These are phyloP conservation scores for Botrylloides violaceus DNA, from an alignment of 23 tunicate species.

Conservation along the genomic window DNA sequence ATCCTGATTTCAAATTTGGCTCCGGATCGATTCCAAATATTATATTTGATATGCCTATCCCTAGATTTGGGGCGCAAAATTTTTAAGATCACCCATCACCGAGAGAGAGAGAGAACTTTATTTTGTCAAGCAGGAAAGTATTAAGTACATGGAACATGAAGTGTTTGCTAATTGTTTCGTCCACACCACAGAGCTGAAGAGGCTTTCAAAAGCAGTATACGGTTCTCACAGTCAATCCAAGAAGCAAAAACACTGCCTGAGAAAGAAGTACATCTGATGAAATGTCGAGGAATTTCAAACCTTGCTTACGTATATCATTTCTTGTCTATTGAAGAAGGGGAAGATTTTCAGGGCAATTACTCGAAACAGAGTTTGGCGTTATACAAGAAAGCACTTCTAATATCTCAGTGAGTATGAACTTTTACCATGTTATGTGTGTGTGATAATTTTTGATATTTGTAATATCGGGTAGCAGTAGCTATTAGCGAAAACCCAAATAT, in stretches of 20 bases:
- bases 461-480: too few species aligned
- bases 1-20: too few species aligned
- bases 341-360: not conserved
- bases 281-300: slow-evolving; percentile 50
- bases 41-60: too few species aligned
- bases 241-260: slow-evolving; percentile 12
- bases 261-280: slow-evolving; percentile 57
- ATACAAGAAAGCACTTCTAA: not conserved
- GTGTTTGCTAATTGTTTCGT: not conserved
- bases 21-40: too few species aligned
- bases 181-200: not conserved
- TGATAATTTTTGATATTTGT: too few species aligned
- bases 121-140: too few species aligned
- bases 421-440: too few species aligned
- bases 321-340: slow-evolving; percentile 24
- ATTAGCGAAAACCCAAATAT: too few species aligned
- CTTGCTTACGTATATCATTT: slow-evolving; percentile 54
- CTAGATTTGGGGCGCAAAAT: too few species aligned
- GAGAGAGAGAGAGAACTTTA: too few species aligned
- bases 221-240: slow-evolving; percentile 12
- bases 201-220: slow-evolving; percentile 5
- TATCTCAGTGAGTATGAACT: slow-evolving; percentile 24
- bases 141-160: too few species aligned
- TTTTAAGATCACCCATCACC: too few species aligned
- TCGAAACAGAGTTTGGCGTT: slow-evolving; percentile 11